phyloP scores from a whole-genome alignment of 2,888 invertebrate species.

The Andrena bucephala region DNA sequence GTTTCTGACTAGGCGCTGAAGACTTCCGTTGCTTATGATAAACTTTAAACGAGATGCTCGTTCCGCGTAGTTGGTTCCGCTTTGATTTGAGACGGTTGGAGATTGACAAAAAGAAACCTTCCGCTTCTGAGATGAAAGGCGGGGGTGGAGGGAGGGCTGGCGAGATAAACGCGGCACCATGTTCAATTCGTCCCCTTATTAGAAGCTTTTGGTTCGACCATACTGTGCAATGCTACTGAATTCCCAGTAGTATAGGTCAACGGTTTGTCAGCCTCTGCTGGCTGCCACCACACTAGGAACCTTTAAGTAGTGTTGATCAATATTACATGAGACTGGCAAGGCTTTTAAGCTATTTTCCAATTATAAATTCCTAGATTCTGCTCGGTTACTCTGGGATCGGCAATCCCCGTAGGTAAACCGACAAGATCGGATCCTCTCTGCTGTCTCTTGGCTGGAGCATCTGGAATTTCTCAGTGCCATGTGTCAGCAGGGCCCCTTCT shows the following conservation, averaged over 20 bases:
- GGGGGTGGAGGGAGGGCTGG: too few relatives aligned
- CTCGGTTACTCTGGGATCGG: slow-evolving; percentile 3
- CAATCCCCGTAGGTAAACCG: slow-evolving; percentile 16
- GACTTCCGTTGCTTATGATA: slow-evolving; percentile 32
- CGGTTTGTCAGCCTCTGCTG: not conserved
- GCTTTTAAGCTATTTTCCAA: too few relatives aligned
- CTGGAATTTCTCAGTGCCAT: not conserved
- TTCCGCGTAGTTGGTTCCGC: not conserved
- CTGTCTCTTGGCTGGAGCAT: slow-evolving; percentile 5
- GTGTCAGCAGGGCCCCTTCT: too few relatives aligned
- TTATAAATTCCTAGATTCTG: not conserved
- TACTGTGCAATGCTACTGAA: not conserved
- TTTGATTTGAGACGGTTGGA: slow-evolving; percentile 22
- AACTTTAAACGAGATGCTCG: slow-evolving; percentile 64
- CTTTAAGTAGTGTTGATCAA: not conserved
- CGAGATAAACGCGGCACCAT: not conserved
- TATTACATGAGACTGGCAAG: too few relatives aligned
- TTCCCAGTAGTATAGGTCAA: slow-evolving; percentile 1
- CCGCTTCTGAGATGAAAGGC: too few relatives aligned
- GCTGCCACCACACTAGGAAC: not conserved
- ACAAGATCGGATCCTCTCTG: not conserved
- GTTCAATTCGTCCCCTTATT: too few relatives aligned
- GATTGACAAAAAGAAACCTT: not conserved
- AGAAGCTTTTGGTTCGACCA: too few relatives aligned
- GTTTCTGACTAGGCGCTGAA: slow-evolving; percentile 48